Evolutionary conservation across 2,888 invertebrate species (phyloP), one percentile per base, ranked within the genome.

Genomic region (Lordiphosa fenestrarum): DNA sequence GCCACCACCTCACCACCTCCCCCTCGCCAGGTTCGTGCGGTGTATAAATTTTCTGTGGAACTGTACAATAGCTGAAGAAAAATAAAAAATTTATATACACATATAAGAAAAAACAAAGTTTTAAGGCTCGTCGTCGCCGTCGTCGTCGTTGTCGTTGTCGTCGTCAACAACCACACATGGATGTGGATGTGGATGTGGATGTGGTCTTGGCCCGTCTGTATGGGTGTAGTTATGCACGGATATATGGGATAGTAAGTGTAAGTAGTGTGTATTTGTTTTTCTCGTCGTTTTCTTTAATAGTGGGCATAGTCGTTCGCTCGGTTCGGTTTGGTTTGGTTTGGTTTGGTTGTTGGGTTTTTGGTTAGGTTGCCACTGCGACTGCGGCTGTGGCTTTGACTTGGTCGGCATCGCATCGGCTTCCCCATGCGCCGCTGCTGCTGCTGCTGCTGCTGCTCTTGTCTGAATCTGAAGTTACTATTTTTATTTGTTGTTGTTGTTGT

Each of bases 1-100:
- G 9, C 35, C 21, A 39, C 42, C 42, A 41, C 39, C 39, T 21
- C 15, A 23, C 47, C 47, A 33, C 51, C 62, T 41, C 53, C 56
- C 42, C 35, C 38, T 57, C 38, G 52, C 37, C 50, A 42, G 15
- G 46, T 65, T 61, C 63, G 76, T 80, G 83, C 81, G 80, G 71
- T 83, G 81, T 83, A 77, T 83, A 84, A 69, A 81, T 77, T 81
- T 77, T 84, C 77, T 66, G 73, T 81, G 66, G 75, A 84, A 84
- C 77, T 77, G 77, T 77, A 77, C 84, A 77, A 77, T 84, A 84
- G 81, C 73, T 81, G 66, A 77, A 77, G 68, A 68, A 83, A 63
- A 73, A 58, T 70, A 78, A 78, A 75, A 66, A 75, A 25, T n/a
- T 44, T 44, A 44, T 44, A 44, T 33, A 44, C 44, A 44, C 44